Evolutionary conservation across 2,113 vertebrate species (phyloP).

Genomic region (Rhinolophus sinicus): DNA sequence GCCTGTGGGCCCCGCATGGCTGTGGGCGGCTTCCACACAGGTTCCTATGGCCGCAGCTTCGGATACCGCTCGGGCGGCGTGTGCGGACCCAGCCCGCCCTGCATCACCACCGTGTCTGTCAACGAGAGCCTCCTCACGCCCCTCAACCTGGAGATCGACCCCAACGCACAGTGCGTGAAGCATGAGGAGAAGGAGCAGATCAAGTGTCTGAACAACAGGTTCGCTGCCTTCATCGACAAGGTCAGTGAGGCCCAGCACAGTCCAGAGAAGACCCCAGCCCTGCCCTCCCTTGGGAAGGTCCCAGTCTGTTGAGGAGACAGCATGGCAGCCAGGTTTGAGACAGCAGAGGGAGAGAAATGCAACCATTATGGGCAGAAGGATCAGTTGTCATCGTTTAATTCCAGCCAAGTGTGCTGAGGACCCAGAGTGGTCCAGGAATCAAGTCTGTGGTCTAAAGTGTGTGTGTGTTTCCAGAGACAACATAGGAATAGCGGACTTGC

Average conservation of each 20-base stretch:
- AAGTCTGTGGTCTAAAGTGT: not conserved
- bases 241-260: constrained; percentile 75
- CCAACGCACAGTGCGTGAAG: constrained; percentile 81
- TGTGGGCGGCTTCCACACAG: not conserved
- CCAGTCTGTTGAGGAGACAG: not conserved
- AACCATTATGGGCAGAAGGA: not conserved
- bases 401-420: not conserved
- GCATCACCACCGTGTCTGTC: constrained; percentile 73
- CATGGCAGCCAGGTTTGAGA: not conserved
- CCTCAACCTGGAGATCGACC: constrained; percentile 80
- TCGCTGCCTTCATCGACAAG: constrained; percentile 89
- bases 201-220: constrained; percentile 91
- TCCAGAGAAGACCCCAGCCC: not conserved
- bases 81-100: constrained; percentile 56
- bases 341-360: not conserved
- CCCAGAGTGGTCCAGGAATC: not conserved
- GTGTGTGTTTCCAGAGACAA: not conserved
- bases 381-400: not conserved
- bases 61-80: constrained; percentile 53
- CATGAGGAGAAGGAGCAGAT: constrained; percentile 90
- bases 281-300: accelerated
- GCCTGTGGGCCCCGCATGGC: constrained; percentile 40
- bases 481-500: not conserved
- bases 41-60: constrained; percentile 48
- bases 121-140: constrained; percentile 76